A percentile compares a stretch with the other conserved stretches of the same genome.
Conservation (phyloP, 2,888 invertebrate species). For the Tetrapedia diversipes region DNA sequence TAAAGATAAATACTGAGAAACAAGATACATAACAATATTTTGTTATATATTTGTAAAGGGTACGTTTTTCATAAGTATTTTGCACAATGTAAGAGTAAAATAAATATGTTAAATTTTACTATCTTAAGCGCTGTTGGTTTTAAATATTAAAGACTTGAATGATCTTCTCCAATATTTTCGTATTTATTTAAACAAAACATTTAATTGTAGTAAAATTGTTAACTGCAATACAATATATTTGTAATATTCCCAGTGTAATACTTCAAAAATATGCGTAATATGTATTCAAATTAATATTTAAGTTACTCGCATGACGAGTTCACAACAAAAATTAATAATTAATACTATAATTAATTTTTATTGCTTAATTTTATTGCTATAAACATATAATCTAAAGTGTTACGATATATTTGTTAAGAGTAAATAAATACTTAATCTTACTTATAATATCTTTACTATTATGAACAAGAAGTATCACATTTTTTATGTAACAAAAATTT, state of each 20-base stretch:
- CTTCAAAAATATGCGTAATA: not conserved
- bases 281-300: constrained; percentile 25
- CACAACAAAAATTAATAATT: constrained; percentile 17
- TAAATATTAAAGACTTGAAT: constrained; percentile 34
- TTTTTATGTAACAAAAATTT: not conserved
- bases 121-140: constrained; percentile 25
- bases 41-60: constrained; percentile 13
- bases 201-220: constrained; percentile 34
- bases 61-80: constrained; percentile 21
- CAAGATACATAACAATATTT: constrained; percentile 18
- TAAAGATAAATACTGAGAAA: not conserved
- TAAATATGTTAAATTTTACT: constrained; percentile 5
- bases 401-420: constrained; percentile 15
- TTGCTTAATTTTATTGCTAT: too few relatives aligned
- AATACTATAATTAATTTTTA: constrained; percentile 10
- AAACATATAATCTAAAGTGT: not conserved
- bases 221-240: constrained; percentile 24
- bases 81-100: not conserved
- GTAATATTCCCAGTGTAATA: constrained; percentile 29
- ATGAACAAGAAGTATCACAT: not conserved
- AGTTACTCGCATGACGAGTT: constrained; percentile 8
- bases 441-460: not conserved
- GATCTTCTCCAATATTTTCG: constrained; percentile 18
- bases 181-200: constrained; percentile 53
- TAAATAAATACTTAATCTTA: constrained; percentile 31